Evolutionary conservation across 2,113 vertebrate genomes (phyloP).

Genomic region (Perca fluviatilis): DNA sequence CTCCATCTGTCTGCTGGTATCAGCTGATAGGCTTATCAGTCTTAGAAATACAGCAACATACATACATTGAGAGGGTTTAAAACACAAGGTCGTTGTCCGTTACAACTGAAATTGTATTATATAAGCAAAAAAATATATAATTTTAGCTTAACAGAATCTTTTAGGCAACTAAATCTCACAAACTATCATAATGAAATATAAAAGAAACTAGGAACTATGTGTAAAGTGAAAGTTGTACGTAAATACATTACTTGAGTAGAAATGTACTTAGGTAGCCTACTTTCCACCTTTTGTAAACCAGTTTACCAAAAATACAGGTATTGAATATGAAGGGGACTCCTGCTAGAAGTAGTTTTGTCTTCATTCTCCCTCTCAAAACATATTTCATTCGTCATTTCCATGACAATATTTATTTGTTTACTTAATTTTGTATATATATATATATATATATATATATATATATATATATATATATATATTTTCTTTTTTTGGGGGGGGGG

Average conservation of each 20-base stretch:
- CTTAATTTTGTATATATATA: too few relatives aligned
- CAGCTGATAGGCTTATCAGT: slow-evolving; percentile 38
- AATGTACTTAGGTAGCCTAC: not conserved
- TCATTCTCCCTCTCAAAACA: not conserved
- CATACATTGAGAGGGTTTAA: not conserved
- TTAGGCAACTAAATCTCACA: not conserved
- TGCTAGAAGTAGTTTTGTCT: too few relatives aligned
- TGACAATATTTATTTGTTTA: not conserved
- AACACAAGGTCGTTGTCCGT: not conserved
- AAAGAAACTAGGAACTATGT: not conserved
- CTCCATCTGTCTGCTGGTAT: not conserved
- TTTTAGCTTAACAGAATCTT: not conserved
- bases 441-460: too few relatives aligned
- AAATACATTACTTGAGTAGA: not conserved
- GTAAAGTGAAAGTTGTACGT: not conserved
- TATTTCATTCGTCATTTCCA: not conserved
- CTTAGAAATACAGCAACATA: not conserved
- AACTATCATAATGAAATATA: not conserved
- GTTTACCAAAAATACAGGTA: too few relatives aligned
- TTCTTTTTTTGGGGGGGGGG: too few relatives aligned
- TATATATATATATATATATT: too few relatives aligned
- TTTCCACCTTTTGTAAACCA: not conserved
- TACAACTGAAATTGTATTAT: not conserved
- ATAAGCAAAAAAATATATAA: too few relatives aligned
- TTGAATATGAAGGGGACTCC: too few relatives aligned